These are phyloP conservation scores for Nothobranchius furzeri DNA, from an alignment of 2,113 vertebrate genomes.

Conservation along the genomic window DNA sequence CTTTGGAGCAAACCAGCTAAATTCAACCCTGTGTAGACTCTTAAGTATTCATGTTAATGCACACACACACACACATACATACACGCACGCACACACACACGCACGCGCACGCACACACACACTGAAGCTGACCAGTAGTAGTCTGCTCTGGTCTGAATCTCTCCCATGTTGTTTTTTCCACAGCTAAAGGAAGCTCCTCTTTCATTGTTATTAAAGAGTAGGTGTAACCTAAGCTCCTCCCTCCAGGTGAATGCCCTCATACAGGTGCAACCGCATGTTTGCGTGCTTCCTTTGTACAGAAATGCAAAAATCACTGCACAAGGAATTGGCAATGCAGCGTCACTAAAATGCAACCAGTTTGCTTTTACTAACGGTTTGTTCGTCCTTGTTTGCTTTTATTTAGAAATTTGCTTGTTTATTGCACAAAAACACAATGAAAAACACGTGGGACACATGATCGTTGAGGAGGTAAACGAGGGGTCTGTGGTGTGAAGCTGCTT, in stretches of 20 bases:
- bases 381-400: background rate
- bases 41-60: constrained; percentile 1
- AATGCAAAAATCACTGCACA: background rate
- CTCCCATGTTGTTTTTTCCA: constrained; percentile 8
- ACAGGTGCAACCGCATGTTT: constrained; percentile 22
- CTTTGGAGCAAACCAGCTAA: constrained; percentile 30
- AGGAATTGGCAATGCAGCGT: constrained; percentile 8
- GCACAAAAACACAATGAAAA: background rate
- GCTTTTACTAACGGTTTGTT: constrained; percentile 9
- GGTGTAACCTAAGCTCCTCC: constrained; percentile 25
- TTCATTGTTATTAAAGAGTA: background rate
- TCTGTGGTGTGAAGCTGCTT: background rate
- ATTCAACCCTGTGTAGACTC: constrained; percentile 20
- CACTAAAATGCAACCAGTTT: background rate
- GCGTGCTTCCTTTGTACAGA: background rate
- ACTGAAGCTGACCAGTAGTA: background rate
- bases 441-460: constrained; percentile 13
- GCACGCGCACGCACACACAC: background rate
- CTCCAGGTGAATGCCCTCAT: constrained; percentile 23
- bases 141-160: background rate
- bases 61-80: background rate
- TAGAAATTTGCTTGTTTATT: constrained; percentile 2
- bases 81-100: background rate
- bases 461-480: constrained; percentile 24
- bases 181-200: background rate